phyloP scores from a whole-genome alignment of 2,113 vertebrate species.

The Chascanopsetta lugubris region DNA sequence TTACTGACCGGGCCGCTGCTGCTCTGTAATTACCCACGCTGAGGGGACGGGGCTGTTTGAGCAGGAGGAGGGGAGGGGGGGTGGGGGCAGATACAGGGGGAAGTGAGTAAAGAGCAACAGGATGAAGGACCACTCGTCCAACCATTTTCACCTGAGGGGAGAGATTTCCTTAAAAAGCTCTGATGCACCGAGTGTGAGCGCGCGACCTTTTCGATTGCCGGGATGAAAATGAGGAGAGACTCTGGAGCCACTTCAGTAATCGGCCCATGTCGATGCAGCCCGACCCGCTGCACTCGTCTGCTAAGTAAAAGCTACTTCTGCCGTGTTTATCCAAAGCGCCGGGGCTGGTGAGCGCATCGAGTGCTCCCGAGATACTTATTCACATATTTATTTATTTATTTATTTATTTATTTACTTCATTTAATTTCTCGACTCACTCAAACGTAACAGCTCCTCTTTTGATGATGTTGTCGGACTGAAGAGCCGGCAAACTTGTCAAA shows the following conservation, averaged over 20 bases:
- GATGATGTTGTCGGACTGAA: no score
- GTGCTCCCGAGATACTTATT: no score
- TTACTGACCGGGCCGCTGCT: constrained; percentile 47
- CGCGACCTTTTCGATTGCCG: constrained; percentile 8
- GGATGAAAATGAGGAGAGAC: background rate
- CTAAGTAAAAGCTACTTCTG: no score
- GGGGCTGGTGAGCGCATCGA: no score
- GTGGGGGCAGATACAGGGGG: constrained; percentile 35
- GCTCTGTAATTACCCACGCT: constrained; percentile 70
- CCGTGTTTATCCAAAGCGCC: no score
- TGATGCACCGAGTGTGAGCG: constrained; percentile 17
- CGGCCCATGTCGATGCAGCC: background rate
- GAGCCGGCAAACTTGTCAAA: no score
- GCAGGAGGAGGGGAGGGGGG: constrained; percentile 44
- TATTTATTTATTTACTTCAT: no score
- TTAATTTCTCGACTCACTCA: no score
- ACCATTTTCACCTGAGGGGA: constrained; percentile 16
- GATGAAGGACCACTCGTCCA: constrained; percentile 44
- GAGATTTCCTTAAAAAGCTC: constrained; percentile 22
- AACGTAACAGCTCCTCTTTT: no score
- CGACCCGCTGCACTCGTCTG: constrained; percentile 3
- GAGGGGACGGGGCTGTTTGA: constrained; percentile 42
- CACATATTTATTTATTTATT: no score
- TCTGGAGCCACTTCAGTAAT: background rate
- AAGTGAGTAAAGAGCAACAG: constrained; percentile 49